phyloP scores from a whole-genome alignment of 2,888 invertebrate genomes.

The Parascotia fuliginaria region DNA sequence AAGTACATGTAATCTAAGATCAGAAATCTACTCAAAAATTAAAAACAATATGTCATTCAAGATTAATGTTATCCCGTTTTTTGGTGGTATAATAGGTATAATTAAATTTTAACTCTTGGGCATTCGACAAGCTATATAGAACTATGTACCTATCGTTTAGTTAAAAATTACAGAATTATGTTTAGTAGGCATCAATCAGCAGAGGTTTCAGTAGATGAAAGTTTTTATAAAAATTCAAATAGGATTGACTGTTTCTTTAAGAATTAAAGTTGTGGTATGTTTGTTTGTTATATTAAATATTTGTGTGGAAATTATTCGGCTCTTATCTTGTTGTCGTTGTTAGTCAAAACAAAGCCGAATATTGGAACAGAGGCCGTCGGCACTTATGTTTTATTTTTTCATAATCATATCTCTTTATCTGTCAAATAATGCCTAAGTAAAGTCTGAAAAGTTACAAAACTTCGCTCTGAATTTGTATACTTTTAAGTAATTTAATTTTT shows the following conservation, averaged over 20 bases:
- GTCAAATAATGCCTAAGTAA: background rate
- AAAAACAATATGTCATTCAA: too few species aligned
- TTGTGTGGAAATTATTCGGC: too few species aligned
- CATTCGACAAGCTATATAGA: too few species aligned
- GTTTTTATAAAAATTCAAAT: conserved; percentile 16
- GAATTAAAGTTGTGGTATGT: background rate
- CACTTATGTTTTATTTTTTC: background rate
- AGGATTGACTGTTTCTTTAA: background rate
- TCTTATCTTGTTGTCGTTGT: background rate
- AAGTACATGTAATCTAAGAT: too few species aligned
- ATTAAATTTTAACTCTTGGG: too few species aligned
- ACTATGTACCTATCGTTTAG: too few species aligned
- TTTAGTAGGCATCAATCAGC: background rate
- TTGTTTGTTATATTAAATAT: background rate
- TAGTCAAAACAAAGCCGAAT: background rate
- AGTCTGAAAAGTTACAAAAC: background rate
- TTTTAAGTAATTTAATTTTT: background rate
- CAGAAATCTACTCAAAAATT: too few species aligned
- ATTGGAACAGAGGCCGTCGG: background rate
- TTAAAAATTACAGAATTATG: background rate
- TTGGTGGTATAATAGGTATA: too few species aligned
- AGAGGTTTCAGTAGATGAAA: conserved; percentile 3
- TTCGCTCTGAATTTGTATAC: background rate
- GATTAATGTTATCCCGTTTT: too few species aligned
- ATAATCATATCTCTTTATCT: background rate